Base-by-base conservation (phyloP, 2,888 invertebrate species). In the Gari tellinella region DNA sequence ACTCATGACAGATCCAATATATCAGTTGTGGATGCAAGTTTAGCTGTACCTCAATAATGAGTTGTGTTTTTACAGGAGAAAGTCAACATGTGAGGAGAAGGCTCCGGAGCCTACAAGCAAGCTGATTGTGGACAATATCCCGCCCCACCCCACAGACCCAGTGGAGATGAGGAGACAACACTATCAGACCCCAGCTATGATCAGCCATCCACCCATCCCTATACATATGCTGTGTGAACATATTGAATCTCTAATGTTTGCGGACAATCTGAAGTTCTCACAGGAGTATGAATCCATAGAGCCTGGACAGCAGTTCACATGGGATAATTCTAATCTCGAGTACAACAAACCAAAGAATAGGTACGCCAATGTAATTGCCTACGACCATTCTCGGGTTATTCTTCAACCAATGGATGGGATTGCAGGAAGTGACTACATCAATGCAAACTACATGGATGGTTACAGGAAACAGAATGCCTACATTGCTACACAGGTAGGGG, bases 401-500 rank as follows among this genome's bases (percentile, higher is more conserved):
- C 94, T 99, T 15, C 96, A 97, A 83, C 95, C 96, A 0, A 86
- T 96, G 70, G 98, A 99, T 83, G 96, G 96, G 4, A 94, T 96
- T 23, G 94, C 96, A 0, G 99, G 99, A 51, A 96, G 97, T 82
- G 99, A 99, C 92, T 99, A 99, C 92, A 98, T 99, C 86, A 99
- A 99, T 92, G 98, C 99, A 61, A 99, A 99, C 93, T 99, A 98
- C 92, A 99, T 99, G 93, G 99, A 99, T 92, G 99, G 99, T 14
- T 99, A 99, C 92, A 94, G 99, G 61, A 98, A 98, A 92, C 97
- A 98, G 91, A 99, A 99, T 91, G 99, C 99, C 3, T 99, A 99
- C 91, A 97, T 99, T 43, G 99, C 99, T 15, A 99, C 99, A 40
- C 99, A 94, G 93, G 94, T 94, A 79, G 76, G 61, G 31, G 31